Conservation (phyloP, 2,797 vertebrate species). For the Myoxocephalus aenaeus region DNA sequence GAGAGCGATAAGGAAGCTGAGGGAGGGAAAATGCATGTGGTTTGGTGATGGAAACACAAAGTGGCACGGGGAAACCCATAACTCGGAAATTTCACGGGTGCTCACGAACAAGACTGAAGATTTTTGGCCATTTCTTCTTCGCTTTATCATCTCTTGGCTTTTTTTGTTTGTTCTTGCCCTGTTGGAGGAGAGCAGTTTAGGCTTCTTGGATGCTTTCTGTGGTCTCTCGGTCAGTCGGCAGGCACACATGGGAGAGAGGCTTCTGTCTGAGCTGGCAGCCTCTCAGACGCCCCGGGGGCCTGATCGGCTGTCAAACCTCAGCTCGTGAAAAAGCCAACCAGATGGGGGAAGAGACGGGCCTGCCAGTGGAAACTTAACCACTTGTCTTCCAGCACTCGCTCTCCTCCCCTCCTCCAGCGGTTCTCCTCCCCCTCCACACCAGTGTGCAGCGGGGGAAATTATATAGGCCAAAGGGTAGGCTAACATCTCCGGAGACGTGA, state of each 20-base stretch:
- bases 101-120: slow-evolving; percentile 37
- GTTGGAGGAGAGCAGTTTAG: slow-evolving; percentile 37
- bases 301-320: slow-evolving; percentile 76
- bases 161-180: background rate
- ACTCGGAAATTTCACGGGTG: slow-evolving; percentile 50
- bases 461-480: slow-evolving; percentile 83
- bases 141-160: slow-evolving; percentile 13
- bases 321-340: slow-evolving; percentile 73
- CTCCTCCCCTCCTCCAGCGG: background rate
- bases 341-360: slow-evolving; percentile 69
- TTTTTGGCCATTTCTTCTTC: slow-evolving; percentile 23
- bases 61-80: slow-evolving; percentile 49
- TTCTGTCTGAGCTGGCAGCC: slow-evolving; percentile 72
- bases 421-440: slow-evolving; percentile 15
- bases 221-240: slow-evolving; percentile 61
- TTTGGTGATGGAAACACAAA: slow-evolving; percentile 63
- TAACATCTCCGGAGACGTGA: slow-evolving; percentile 72
- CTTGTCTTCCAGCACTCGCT: slow-evolving; percentile 67
- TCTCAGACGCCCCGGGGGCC: slow-evolving; percentile 65
- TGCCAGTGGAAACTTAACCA: slow-evolving; percentile 82
- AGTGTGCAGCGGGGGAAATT: slow-evolving; percentile 71
- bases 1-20: slow-evolving; percentile 52
- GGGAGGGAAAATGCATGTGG: slow-evolving; percentile 39
- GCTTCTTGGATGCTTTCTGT: slow-evolving; percentile 41
- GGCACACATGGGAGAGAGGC: slow-evolving; percentile 57